Base-by-base conservation (phyloP, 2,797 vertebrate genomes). In the Acipenser oxyrinchus region DNA sequence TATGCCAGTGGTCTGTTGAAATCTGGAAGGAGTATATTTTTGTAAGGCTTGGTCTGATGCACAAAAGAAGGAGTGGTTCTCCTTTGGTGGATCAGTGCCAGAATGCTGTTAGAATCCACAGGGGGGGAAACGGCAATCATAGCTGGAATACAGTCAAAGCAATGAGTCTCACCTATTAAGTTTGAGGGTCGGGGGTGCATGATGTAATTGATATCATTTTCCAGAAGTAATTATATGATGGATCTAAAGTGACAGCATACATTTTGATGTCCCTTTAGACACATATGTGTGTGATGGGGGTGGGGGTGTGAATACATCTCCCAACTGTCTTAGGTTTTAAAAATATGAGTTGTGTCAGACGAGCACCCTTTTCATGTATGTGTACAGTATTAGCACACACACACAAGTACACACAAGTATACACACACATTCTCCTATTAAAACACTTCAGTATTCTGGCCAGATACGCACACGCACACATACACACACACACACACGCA, bases 141-240 rank as follows among this genome's bases (percentile, higher is more conserved):
- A 68, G 68, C 66, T 67, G 70, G 69, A 73, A 73, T 69, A 71
- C 71, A 69, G 73, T 74, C 66, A 75, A 81, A 79, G 76, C 77
- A 83, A 77, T 81, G 74, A 60, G 76, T 88, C 82, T 84, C 84
- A 87, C 84, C 84, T 87, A 87, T 88, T 82, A 88, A 78, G 81
- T 81, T 77, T 75, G 82, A 81, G 81, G 85, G 84, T 75, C 71
- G 86, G 84, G 75, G 81, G 84, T 76, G 80, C 77, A 68, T 74
- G 71, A 65, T 83, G 84, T 82, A 86, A 86, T 83, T 84, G 86
- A 88, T 86, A 87, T 84, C 78, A 87, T 78, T 75, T 74, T 65
- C 68, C 67, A 75, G 79, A 78, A 71, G 76, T 78, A 70, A 77
- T 76, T 72, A 78, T 69, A 63, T 51, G 49, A 23, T 6, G 66